These are phyloP conservation scores for Coelopa frigida DNA, from an alignment of 1,140 invertebrate genomes.

Conservation along the genomic window DNA sequence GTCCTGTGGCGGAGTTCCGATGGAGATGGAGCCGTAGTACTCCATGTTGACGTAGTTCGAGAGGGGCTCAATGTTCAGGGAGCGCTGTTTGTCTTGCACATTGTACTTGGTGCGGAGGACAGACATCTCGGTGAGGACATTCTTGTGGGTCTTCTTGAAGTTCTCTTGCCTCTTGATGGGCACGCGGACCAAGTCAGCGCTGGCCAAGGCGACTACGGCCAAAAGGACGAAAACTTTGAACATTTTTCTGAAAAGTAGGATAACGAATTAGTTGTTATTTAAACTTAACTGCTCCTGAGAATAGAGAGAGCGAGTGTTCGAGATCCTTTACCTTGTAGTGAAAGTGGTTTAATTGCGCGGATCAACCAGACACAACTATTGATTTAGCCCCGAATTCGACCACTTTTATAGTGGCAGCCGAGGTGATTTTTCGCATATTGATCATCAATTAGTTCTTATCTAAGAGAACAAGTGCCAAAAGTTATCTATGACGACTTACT, in stretches of 20 bases:
- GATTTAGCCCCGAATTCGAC: no score
- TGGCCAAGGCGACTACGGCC: conserved; percentile 18
- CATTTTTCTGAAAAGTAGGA: conserved; percentile 14
- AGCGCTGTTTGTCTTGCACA: not conserved
- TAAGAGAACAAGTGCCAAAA: no score
- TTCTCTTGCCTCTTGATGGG: conserved; percentile 22
- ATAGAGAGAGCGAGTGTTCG: no score
- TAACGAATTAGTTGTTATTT: no score
- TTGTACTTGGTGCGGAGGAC: conserved; percentile 27
- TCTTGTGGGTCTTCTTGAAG: conserved; percentile 13
- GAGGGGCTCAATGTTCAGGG: conserved; percentile 15
- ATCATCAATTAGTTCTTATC: no score
- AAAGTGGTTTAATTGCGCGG: no score
- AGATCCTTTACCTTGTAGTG: no score
- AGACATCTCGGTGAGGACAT: conserved; percentile 14
- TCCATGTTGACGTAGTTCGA: conserved; percentile 29
- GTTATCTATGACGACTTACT: no score
- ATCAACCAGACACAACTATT: no score
- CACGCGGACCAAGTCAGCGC: conserved; percentile 23
- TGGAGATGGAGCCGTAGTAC: conserved; percentile 77
- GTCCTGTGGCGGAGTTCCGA: conserved; percentile 88
- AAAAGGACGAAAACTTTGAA: conserved; percentile 22
- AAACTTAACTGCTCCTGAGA: no score
- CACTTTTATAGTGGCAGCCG: no score
- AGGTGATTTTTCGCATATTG: no score